A percentile compares a stretch with the other conserved stretches of the same genome.
Conservation (phyloP, 2,888 invertebrate genomes). For the Drosophila quinaria region DNA sequence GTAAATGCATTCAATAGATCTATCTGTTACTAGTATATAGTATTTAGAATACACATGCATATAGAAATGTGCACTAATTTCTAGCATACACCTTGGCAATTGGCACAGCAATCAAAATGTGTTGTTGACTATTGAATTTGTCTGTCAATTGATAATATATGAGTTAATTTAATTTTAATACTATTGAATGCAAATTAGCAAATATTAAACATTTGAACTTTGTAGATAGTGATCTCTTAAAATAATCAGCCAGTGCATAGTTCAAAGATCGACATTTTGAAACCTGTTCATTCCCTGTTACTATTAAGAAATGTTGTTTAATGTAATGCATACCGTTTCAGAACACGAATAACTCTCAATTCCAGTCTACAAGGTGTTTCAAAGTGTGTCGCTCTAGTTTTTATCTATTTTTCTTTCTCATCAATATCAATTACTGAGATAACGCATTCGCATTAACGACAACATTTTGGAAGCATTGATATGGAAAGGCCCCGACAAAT, state of each 20-base stretch:
- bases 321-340: background rate
- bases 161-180: constrained; percentile 3
- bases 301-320: background rate
- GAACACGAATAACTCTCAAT: background rate
- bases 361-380: background rate
- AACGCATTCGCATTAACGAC: background rate
- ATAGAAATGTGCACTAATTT: constrained; percentile 15
- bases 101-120: background rate
- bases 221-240: background rate
- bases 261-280: background rate
- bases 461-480: constrained; percentile 13
- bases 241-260: background rate
- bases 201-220: constrained; percentile 3
- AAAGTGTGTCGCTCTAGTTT: background rate
- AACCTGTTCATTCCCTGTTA: background rate
- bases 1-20: constrained; percentile 23
- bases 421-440: constrained; percentile 8
- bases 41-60: constrained; percentile 4
- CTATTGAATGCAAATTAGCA: background rate
- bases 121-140: constrained; percentile 15
- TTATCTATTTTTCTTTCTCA: constrained; percentile 1
- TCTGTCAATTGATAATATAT: constrained; percentile 39
- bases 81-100: constrained; percentile 18
- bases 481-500: constrained; percentile 19
- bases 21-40: background rate